A percentile compares a stretch with the other conserved stretches of the same genome.
These are phyloP conservation scores for Clavelina lepadiformis DNA, from an alignment of 23 tunicate genomes.

Conservation along the genomic window DNA sequence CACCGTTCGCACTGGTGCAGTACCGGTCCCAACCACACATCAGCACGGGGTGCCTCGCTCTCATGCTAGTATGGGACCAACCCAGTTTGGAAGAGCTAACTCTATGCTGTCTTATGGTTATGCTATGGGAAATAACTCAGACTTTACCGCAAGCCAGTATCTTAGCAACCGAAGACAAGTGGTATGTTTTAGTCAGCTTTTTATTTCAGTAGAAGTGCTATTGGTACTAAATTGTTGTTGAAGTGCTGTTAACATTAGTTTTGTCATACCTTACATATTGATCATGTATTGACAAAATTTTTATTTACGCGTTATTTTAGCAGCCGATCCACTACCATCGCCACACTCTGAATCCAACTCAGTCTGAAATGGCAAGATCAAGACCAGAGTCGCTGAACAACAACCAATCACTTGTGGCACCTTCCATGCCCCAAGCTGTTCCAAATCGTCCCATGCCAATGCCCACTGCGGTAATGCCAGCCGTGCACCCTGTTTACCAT, in stretches of 20 bases:
- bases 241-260: no score
- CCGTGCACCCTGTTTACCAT: conserved; percentile 23
- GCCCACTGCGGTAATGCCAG: conserved; percentile 42
- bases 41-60: conserved; percentile 33
- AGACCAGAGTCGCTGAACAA: conserved; percentile 3
- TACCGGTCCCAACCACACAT: conserved; percentile 8
- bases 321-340: conserved; percentile 47
- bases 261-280: background rate
- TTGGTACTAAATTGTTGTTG: background rate
- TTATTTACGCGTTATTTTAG: background rate
- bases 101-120: conserved; percentile 26
- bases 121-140: conserved; percentile 11
- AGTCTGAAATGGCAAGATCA: conserved; percentile 3
- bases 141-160: conserved; percentile 18
- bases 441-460: conserved; percentile 31
- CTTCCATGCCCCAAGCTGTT: conserved; percentile 1
- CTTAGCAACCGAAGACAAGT: conserved; percentile 22
- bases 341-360: conserved; percentile 2
- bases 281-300: background rate
- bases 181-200: background rate
- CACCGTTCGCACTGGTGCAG: conserved; percentile 2
- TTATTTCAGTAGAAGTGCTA: background rate
- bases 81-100: conserved; percentile 24
- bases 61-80: conserved; percentile 23
- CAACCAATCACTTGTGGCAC: background rate